Evolutionary conservation across 2,888 invertebrate species (phyloP).

Genomic region (Trileptium ribeirensis): DNA sequence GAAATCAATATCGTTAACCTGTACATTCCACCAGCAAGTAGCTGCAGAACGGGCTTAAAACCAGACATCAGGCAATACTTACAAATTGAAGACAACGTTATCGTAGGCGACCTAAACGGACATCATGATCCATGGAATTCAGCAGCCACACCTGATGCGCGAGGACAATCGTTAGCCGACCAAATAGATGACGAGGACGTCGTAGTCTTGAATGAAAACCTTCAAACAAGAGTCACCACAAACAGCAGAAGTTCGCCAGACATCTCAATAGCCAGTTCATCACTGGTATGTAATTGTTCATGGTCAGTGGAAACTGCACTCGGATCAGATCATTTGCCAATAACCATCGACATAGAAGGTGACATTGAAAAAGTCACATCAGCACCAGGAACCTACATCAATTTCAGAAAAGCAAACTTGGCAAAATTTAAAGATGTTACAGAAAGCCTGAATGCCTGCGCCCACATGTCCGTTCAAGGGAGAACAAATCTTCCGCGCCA

Average conservation of each 20-base stretch:
- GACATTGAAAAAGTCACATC: background rate
- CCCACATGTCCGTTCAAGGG: background rate
- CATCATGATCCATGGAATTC: background rate
- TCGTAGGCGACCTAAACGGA: background rate
- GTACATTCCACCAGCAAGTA: background rate
- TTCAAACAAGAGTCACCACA: background rate
- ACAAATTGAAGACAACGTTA: background rate
- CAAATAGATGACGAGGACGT: background rate
- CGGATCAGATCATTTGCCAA: background rate
- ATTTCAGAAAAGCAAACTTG: background rate
- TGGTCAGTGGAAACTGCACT: background rate
- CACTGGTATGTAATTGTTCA: background rate
- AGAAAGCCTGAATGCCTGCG: background rate
- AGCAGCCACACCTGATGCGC: background rate
- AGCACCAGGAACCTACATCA: background rate
- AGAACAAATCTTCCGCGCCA: background rate
- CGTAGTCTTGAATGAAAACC: conserved; percentile 8
- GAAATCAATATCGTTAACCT: conserved; percentile 5
- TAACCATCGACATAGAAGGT: background rate
- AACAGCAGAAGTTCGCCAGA: background rate
- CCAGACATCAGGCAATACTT: background rate
- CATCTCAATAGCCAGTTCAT: background rate
- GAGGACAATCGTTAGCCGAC: background rate
- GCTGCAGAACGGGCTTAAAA: background rate
- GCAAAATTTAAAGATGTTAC: background rate